Conservation (phyloP, 2,797 vertebrate genomes). For the Eulemur rubriventer region DNA sequence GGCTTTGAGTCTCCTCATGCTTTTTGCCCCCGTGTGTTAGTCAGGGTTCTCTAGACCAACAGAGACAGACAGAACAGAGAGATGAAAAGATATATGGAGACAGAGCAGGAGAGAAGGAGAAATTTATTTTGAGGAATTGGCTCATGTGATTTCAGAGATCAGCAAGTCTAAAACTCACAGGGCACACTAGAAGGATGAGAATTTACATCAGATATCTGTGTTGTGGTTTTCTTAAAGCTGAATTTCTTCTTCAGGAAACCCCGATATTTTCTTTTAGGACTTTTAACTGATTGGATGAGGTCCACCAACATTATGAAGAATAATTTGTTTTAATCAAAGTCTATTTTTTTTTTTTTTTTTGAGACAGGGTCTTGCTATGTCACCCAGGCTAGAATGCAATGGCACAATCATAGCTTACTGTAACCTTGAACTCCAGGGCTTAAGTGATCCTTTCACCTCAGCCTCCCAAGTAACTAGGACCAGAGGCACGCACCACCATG, state of each 20-base stretch:
- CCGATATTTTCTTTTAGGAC: neutral
- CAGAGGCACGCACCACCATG: neutral
- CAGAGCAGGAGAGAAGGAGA: neutral
- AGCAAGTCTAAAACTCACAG: neutral
- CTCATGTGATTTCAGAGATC: neutral
- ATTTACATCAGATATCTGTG: neutral
- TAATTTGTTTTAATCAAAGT: neutral
- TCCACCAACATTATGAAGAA: neutral
- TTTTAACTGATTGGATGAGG: neutral
- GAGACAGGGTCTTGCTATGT: too few relatives aligned
- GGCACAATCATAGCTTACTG: too few relatives aligned
- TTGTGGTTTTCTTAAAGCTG: neutral
- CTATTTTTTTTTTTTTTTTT: too few relatives aligned
- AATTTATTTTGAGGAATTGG: neutral
- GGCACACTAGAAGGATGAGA: fast-evolving
- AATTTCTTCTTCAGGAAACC: neutral
- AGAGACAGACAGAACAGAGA: neutral
- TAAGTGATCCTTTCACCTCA: too few relatives aligned
- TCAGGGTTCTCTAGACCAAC: neutral
- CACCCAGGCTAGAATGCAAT: too few relatives aligned
- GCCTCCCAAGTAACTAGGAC: too few relatives aligned
- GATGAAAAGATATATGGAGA: neutral
- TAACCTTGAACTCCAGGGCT: too few relatives aligned
- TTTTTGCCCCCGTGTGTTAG: neutral
- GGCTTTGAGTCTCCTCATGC: neutral